A percentile compares a stretch with the other conserved stretches of the same genome.
Evolutionary conservation across 1,140 invertebrate species (phyloP).

Genomic region (Sminthurides bifidus): DNA sequence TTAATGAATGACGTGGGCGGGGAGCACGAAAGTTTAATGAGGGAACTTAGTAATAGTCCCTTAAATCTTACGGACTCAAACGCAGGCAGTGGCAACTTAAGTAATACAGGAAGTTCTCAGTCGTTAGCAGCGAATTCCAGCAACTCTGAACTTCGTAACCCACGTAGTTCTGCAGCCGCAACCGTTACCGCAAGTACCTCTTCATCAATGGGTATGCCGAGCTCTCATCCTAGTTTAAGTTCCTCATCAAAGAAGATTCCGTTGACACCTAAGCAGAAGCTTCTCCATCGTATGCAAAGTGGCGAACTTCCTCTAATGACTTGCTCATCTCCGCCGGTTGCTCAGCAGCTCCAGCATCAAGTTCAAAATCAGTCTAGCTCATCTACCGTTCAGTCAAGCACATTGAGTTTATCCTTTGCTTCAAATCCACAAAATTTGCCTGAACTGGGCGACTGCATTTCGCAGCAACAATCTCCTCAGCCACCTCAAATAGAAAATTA

Average conservation of each 20-base stretch:
- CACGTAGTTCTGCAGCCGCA: no score
- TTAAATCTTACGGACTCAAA: constrained; percentile 20
- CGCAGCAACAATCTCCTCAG: constrained; percentile 5
- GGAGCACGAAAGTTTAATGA: constrained; percentile 19
- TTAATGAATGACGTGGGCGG: constrained; percentile 6
- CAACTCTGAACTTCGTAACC: no score
- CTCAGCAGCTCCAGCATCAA: not conserved
- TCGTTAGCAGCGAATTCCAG: no score
- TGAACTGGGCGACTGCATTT: no score
- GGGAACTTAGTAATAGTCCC: constrained; percentile 24
- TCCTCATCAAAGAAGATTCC: constrained; percentile 32
- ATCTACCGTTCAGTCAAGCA: constrained; percentile 12
- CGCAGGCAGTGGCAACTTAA: no score
- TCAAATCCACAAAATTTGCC: no score
- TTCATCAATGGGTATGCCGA: no score
- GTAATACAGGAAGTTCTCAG: no score
- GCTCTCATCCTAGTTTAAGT: no score
- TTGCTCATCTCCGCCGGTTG: constrained; percentile 1
- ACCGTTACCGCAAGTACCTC: no score
- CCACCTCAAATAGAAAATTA: constrained; percentile 14
- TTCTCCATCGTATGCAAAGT: constrained; percentile 28
- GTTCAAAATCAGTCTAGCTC: not conserved
- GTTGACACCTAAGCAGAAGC: constrained; percentile 30
- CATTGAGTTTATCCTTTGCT: no score
- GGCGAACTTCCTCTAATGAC: constrained; percentile 15